Conservation (phyloP, 2,797 vertebrate genomes). For the Hoplostethus atlanticus region DNA sequence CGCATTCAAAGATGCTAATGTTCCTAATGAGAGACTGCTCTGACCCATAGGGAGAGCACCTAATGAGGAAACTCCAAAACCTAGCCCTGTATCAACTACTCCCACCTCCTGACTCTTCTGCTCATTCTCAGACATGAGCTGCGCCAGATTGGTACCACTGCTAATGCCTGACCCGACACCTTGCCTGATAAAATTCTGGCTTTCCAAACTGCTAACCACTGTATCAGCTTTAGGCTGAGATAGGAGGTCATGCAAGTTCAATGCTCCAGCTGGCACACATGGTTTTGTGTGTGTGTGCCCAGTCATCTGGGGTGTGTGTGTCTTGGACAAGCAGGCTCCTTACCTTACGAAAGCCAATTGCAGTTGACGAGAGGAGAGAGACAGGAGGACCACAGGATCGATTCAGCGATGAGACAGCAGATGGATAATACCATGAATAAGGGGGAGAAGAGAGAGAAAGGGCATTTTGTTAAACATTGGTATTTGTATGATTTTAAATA, state of each 20-base stretch:
- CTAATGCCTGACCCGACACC: slow-evolving; percentile 12
- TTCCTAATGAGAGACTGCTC: slow-evolving; percentile 73
- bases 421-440: slow-evolving; percentile 41
- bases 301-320: slow-evolving; percentile 50
- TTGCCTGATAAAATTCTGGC: slow-evolving; percentile 30
- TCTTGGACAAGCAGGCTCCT: slow-evolving; percentile 91
- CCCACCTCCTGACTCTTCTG: slow-evolving; percentile 51
- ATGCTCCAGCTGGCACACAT: slow-evolving; percentile 44
- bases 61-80: slow-evolving; percentile 46
- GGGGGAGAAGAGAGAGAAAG: slow-evolving; percentile 75
- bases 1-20: slow-evolving; percentile 64
- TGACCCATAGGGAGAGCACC: slow-evolving; percentile 46
- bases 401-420: slow-evolving; percentile 35
- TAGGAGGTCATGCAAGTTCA: slow-evolving; percentile 73
- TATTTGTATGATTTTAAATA: slow-evolving; percentile 18
- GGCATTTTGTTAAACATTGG: slow-evolving; percentile 93
- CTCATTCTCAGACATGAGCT: slow-evolving; percentile 77
- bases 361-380: slow-evolving; percentile 81
- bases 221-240: slow-evolving; percentile 54
- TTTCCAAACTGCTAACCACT: slow-evolving; percentile 19
- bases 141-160: slow-evolving; percentile 71
- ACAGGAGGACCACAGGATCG: slow-evolving; percentile 28
- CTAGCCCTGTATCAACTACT: slow-evolving; percentile 11
- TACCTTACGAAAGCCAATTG: slow-evolving; percentile 99
- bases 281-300: slow-evolving; percentile 19